These are phyloP conservation scores for Unio pictorum DNA, from an alignment of 2,888 invertebrate genomes.

Conservation along the genomic window DNA sequence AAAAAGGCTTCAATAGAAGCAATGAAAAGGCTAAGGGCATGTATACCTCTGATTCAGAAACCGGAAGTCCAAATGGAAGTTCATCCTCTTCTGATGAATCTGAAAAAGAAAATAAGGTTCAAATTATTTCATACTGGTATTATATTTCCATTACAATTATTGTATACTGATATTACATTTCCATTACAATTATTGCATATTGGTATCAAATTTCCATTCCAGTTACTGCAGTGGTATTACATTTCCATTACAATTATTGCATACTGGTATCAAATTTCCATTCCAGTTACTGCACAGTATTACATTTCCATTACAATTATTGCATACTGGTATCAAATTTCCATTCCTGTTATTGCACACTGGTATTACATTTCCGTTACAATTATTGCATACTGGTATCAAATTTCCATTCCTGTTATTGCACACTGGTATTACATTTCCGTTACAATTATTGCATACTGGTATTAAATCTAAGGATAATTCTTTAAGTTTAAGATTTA, in stretches of 20 bases:
- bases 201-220: too few species aligned
- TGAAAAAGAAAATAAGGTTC: constrained; percentile 24
- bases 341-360: too few species aligned
- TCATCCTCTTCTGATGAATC: constrained; percentile 59
- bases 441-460: too few species aligned
- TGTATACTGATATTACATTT: too few species aligned
- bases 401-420: not conserved
- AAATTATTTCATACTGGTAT: not conserved
- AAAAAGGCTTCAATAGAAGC: not conserved
- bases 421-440: too few species aligned
- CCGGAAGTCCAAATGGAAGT: constrained; percentile 46
- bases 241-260: not conserved
- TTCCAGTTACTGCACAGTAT: not conserved
- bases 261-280: not conserved
- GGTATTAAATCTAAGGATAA: too few species aligned
- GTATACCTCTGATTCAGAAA: constrained; percentile 58
- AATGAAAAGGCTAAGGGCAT: not conserved
- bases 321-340: too few species aligned
- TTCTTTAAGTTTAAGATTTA: not conserved
- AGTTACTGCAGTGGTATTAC: too few species aligned
- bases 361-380: too few species aligned
- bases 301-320: not conserved
- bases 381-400: not conserved
- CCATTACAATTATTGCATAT: too few species aligned
- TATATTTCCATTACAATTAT: not conserved